Evolutionary conservation across 2,113 vertebrate species (phyloP).

Genomic region (Nematolebias whitei): DNA sequence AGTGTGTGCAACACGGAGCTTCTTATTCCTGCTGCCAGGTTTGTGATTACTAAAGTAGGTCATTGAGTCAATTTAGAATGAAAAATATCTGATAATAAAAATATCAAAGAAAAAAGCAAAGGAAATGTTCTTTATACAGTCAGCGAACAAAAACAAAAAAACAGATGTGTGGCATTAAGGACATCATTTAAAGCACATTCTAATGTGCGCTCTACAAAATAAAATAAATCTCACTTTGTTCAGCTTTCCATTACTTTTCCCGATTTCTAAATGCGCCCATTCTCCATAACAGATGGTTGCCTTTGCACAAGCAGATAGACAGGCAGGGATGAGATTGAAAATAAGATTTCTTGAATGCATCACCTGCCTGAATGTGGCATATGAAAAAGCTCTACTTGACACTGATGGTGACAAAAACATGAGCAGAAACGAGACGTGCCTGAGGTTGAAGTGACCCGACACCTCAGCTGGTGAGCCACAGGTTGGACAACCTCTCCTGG

Average conservation of each 20-base stretch:
- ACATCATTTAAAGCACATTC: conserved; percentile 2
- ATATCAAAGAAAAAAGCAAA: not conserved
- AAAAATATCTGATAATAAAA: not conserved
- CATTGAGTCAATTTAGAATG: not conserved
- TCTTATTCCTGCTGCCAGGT: not conserved
- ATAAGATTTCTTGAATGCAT: conserved; percentile 21
- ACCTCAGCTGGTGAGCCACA: conserved; percentile 5
- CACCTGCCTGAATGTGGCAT: conserved; percentile 22
- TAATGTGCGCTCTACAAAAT: not conserved
- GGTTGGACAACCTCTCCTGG: not conserved
- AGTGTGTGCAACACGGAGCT: not conserved
- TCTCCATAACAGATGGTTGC: conserved; percentile 25
- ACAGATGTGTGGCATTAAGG: not conserved
- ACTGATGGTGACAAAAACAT: conserved; percentile 46
- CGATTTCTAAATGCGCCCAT: not conserved
- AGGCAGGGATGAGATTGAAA: conserved; percentile 25
- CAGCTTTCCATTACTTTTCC: not conserved
- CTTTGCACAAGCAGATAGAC: not conserved
- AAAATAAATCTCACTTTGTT: conserved; percentile 39
- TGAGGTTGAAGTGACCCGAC: conserved; percentile 26
- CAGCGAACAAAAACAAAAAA: conserved; percentile 4
- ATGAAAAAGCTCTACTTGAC: conserved; percentile 60
- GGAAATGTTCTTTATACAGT: conserved; percentile 5
- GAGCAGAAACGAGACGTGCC: conserved; percentile 4
- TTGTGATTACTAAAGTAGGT: not conserved